phyloP scores from a whole-genome alignment of 2,797 vertebrate species.

The Gadopsis bispinosus region DNA sequence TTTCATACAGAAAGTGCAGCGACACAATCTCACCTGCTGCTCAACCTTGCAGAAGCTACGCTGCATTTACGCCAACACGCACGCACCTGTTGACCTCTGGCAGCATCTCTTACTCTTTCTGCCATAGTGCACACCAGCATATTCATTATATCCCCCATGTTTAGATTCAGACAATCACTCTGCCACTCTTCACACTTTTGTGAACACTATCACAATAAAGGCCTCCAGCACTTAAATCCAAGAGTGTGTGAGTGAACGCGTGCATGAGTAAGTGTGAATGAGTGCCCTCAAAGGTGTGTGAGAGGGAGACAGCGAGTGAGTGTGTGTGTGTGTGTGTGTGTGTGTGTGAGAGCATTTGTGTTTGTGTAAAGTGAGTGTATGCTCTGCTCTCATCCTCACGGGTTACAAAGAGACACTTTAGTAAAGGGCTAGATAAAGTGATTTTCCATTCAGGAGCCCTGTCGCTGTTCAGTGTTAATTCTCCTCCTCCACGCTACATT shows the following conservation, averaged over 20 bases:
- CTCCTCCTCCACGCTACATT: constrained; percentile 85
- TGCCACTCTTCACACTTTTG: constrained; percentile 73
- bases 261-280: constrained; percentile 61
- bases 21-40: constrained; percentile 9
- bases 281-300: constrained; percentile 59
- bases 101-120: constrained; percentile 55
- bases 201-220: constrained; percentile 80
- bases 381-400: constrained; percentile 71
- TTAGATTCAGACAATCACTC: constrained; percentile 65
- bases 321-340: constrained; percentile 30
- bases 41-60: constrained; percentile 1
- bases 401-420: constrained; percentile 81
- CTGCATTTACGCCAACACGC: constrained; percentile 1
- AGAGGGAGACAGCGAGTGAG: background rate
- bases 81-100: constrained; percentile 60
- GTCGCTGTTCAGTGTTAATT: constrained; percentile 80
- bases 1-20: constrained; percentile 16
- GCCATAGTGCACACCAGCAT: constrained; percentile 58
- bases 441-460: constrained; percentile 85
- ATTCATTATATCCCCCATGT: constrained; percentile 60
- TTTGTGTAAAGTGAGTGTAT: constrained; percentile 56
- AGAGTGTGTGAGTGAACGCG: constrained; percentile 52
- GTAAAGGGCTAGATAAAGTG: constrained; percentile 83
- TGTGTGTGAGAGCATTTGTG: constrained; percentile 47
- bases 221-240: constrained; percentile 63